Conservation (phyloP, 2,888 invertebrate species). For the Lissocephala sabroskyi region DNA sequence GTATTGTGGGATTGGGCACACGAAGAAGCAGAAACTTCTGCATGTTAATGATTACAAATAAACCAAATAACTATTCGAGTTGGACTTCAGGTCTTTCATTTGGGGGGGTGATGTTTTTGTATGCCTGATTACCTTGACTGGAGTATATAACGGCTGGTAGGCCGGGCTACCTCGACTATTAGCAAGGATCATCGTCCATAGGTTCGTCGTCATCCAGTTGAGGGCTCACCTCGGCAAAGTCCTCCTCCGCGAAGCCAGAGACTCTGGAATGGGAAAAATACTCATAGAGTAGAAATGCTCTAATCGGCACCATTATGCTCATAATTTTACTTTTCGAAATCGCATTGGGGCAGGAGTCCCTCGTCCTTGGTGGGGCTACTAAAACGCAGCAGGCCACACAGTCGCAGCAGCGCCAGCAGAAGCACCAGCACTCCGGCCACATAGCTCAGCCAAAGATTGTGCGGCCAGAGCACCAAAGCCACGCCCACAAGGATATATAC, state of each 20-base stretch:
- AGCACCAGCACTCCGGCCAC: constrained; percentile 73
- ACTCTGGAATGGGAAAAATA: constrained; percentile 47
- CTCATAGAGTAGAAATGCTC: too few species aligned
- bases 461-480: constrained; percentile 68
- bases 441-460: constrained; percentile 74
- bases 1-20: background rate
- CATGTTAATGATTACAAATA: background rate
- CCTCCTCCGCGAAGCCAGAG: constrained; percentile 64
- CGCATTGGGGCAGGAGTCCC: constrained; percentile 69
- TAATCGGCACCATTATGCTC: background rate
- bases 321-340: constrained; percentile 66
- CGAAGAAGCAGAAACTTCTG: too few species aligned
- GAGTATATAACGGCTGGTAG: background rate
- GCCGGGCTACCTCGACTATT: constrained; percentile 26
- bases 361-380: constrained; percentile 61
- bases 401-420: constrained; percentile 72
- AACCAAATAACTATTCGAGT: constrained; percentile 16
- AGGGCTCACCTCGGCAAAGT: constrained; percentile 58
- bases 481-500: constrained; percentile 67
- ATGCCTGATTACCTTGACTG: constrained; percentile 7
- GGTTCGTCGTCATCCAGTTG: constrained; percentile 66
- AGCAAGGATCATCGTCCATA: constrained; percentile 68
- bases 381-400: constrained; percentile 65
- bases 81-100: constrained; percentile 1
- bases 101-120: constrained; percentile 10